Evolutionary conservation across 2,888 invertebrate genomes (phyloP).

Genomic region (Phasia obesa): DNA sequence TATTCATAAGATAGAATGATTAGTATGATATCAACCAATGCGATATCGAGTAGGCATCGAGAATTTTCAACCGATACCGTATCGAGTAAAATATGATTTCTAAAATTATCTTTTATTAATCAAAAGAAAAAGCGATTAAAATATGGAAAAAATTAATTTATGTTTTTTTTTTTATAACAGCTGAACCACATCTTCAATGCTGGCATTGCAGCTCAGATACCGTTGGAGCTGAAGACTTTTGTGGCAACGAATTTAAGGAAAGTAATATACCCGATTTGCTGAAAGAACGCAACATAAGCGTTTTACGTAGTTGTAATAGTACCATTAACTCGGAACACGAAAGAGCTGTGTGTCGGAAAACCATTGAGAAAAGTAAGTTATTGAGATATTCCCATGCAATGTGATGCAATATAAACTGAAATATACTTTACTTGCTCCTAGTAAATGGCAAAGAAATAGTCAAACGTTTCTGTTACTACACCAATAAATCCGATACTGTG

Average conservation of each 20-base stretch:
- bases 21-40: too few relatives aligned
- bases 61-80: too few relatives aligned
- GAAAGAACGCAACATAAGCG: conserved; percentile 78
- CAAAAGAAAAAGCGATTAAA: not conserved
- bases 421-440: conserved; percentile 49
- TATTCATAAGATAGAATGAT: too few relatives aligned
- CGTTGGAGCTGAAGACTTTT: conserved; percentile 79
- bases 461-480: conserved; percentile 81
- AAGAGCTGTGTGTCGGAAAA: conserved; percentile 80
- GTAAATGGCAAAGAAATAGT: conserved; percentile 78
- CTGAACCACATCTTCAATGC: conserved; percentile 75
- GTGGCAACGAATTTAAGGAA: conserved; percentile 78
- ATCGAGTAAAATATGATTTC: too few relatives aligned
- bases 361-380: conserved; percentile 79
- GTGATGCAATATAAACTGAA: not conserved
- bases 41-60: too few relatives aligned
- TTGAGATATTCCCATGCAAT: not conserved
- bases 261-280: conserved; percentile 77
- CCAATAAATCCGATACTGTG: conserved; percentile 80
- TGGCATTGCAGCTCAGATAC: conserved; percentile 81
- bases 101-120: too few relatives aligned
- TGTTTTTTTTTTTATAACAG: conserved; percentile 45
- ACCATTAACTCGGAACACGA: conserved; percentile 80
- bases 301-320: conserved; percentile 77
- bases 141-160: not conserved